These are phyloP conservation scores for Acrocyrtus sp. DNA, from an alignment of 2,888 invertebrate species.

Conservation along the genomic window DNA sequence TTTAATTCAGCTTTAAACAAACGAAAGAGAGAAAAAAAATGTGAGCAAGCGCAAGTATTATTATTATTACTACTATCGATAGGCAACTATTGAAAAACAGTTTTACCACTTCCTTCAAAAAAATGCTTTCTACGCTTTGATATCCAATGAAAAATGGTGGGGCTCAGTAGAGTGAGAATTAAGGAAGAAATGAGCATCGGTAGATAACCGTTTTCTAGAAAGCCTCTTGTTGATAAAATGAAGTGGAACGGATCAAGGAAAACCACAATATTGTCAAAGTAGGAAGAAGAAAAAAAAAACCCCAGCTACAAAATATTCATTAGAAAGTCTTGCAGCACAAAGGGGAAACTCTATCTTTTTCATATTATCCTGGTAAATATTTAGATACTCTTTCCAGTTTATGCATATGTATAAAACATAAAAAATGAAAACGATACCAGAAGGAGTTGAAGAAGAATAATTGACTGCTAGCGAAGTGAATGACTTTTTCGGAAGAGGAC, in stretches of 20 bases:
- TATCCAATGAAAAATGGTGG: constrained; percentile 27
- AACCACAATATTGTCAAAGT: constrained; percentile 54
- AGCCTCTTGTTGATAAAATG: constrained; percentile 46
- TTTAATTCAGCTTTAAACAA: constrained; percentile 85
- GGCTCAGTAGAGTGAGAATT: constrained; percentile 31
- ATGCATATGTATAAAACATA: constrained; percentile 43
- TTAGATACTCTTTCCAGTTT: constrained; percentile 1
- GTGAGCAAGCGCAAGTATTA: neutral
- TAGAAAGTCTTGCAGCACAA: too few relatives aligned
- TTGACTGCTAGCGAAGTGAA: constrained; percentile 53
- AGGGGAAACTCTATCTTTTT: too few relatives aligned
- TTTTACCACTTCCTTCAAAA: constrained; percentile 12
- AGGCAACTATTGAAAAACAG: constrained; percentile 12
- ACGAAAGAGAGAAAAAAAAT: constrained; percentile 10
- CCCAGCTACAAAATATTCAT: too few relatives aligned
- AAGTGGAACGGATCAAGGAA: constrained; percentile 55
- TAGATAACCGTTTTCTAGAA: constrained; percentile 11
- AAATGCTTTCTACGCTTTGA: constrained; percentile 12
- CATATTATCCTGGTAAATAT: neutral
- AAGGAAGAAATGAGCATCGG: constrained; percentile 18
- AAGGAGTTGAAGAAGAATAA: constrained; percentile 56
- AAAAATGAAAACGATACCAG: constrained; percentile 53
- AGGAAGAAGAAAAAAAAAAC: constrained; percentile 18
- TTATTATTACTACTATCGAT: neutral
- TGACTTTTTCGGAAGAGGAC: constrained; percentile 54